Percentiles rank a stretch among this genome's conserved stretches.
These are phyloP conservation scores for Petaurus breviceps DNA, from an alignment of 2,113 vertebrate species.

Conservation along the genomic window DNA sequence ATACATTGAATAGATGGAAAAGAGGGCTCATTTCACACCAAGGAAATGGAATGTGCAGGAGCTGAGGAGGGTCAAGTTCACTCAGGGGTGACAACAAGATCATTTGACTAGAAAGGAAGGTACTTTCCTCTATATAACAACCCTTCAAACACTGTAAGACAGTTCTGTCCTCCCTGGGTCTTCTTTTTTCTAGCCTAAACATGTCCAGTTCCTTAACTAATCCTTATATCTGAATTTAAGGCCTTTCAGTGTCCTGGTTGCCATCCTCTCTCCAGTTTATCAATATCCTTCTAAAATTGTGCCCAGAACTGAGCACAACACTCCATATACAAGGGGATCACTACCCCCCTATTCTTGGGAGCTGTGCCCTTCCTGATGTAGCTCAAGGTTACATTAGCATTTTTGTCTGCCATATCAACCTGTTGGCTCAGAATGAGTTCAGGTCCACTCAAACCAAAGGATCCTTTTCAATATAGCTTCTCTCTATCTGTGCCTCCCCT, in stretches of 20 bases:
- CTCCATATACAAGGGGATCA: not conserved
- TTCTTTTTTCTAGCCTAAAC: not conserved
- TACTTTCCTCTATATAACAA: not conserved
- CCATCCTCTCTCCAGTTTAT: not conserved
- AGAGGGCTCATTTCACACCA: not conserved
- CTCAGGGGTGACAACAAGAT: not conserved
- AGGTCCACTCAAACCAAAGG: not conserved
- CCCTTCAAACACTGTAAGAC: not conserved
- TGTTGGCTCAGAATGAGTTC: too few species aligned
- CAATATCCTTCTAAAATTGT: not conserved
- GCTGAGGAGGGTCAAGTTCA: not conserved
- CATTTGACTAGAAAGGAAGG: not conserved
- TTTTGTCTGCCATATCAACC: not conserved
- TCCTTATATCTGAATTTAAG: not conserved
- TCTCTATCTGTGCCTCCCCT: not conserved
- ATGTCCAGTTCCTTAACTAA: not conserved
- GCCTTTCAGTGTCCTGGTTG: not conserved
- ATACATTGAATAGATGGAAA: not conserved
- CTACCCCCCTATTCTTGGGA: not conserved
- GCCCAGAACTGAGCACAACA: not conserved
- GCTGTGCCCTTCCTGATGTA: not conserved
- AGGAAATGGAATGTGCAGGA: not conserved
- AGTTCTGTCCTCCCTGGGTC: not conserved
- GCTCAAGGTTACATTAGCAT: not conserved
- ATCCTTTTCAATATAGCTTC: not conserved